Conservation (phyloP, 2,888 invertebrate genomes). For the Torymus aiolomorphi region DNA sequence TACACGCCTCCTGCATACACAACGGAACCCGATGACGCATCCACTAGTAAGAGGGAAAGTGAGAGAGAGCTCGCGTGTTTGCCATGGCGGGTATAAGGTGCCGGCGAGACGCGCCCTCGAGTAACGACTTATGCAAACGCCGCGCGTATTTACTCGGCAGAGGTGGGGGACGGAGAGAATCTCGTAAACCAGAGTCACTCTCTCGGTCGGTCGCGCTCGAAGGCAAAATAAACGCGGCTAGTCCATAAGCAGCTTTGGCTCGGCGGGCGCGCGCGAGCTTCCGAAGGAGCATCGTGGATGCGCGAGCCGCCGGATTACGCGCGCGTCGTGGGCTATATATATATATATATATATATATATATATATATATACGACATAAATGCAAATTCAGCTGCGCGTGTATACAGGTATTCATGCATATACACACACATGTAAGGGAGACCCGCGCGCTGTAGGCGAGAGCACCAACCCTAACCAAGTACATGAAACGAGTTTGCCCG, state of each 20-base stretch:
- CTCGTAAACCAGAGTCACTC: neutral
- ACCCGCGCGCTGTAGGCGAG: neutral
- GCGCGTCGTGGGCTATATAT: neutral
- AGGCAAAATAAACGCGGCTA: conserved; percentile 18
- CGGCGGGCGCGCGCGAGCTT: neutral
- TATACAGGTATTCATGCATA: neutral
- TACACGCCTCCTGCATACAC: too few relatives aligned
- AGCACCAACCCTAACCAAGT: conserved; percentile 11
- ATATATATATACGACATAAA: conserved; percentile 23
- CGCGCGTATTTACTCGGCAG: conserved; percentile 4
- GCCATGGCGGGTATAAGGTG: neutral
- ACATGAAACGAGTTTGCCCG: conserved; percentile 31
- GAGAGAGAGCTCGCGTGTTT: neutral
- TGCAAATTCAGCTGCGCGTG: conserved; percentile 19
- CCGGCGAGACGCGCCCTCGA: neutral
- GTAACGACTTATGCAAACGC: conserved; percentile 31
- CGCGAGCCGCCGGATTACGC: conserved; percentile 18
- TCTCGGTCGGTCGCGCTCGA: neutral
- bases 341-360: neutral
- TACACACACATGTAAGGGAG: neutral
- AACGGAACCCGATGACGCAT: too few relatives aligned
- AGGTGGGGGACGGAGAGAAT: neutral
- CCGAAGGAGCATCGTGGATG: neutral
- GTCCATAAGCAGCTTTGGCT: conserved; percentile 16
- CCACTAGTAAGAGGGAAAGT: too few relatives aligned